These are phyloP conservation scores for Drosophila rellima DNA, from an alignment of 2,888 invertebrate genomes.

Conservation along the genomic window DNA sequence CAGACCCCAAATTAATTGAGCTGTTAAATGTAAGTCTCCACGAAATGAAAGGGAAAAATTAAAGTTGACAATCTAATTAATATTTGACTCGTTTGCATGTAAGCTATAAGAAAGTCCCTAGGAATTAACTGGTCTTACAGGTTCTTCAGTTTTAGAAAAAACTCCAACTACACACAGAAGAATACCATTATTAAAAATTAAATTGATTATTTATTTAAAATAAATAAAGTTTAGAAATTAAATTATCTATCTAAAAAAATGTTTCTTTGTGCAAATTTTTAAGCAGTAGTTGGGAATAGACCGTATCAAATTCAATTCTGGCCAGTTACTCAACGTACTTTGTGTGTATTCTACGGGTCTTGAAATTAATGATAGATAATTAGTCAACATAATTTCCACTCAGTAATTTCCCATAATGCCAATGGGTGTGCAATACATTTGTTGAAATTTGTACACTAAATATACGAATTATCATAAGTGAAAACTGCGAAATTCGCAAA, in stretches of 20 bases:
- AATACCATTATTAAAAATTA: background rate
- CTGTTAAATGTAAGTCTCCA: conserved; percentile 80
- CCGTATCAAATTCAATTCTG: conserved; percentile 57
- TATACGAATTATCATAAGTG: conserved; percentile 42
- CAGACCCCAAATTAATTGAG: conserved; percentile 76
- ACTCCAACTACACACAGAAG: background rate
- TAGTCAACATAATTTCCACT: conserved; percentile 74
- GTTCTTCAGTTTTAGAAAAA: conserved; percentile 35
- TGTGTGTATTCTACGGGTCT: conserved; percentile 13
- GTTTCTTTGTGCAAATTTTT: conserved; percentile 12
- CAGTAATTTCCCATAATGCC: conserved; percentile 66
- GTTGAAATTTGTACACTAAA: conserved; percentile 26
- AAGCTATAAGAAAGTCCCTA: conserved; percentile 40
- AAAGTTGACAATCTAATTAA: conserved; percentile 80
- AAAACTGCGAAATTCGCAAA: conserved; percentile 32
- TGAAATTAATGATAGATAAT: conserved; percentile 66
- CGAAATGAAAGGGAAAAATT: conserved; percentile 83
- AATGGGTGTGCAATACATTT: conserved; percentile 33
- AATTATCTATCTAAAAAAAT: background rate
- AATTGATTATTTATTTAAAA: no score
- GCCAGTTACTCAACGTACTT: conserved; percentile 32
- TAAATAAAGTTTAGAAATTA: background rate
- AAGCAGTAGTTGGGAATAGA: conserved; percentile 49
- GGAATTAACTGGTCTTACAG: conserved; percentile 63
- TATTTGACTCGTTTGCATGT: conserved; percentile 77